These are phyloP conservation scores for Leuciscus idus DNA, from an alignment of 2,113 vertebrate genomes.

Conservation along the genomic window DNA sequence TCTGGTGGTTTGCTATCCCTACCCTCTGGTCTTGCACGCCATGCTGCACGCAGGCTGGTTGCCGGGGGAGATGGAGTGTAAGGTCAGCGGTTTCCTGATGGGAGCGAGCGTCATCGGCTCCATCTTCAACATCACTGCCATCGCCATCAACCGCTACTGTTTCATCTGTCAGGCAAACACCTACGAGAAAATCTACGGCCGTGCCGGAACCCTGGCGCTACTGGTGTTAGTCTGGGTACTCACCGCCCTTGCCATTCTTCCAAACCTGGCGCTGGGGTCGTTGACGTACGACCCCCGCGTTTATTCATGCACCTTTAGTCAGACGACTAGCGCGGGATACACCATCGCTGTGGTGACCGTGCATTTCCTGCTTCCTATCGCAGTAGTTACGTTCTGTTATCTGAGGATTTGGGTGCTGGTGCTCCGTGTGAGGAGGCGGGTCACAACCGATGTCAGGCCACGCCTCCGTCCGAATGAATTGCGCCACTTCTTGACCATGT, in stretches of 20 bases:
- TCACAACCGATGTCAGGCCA: slow-evolving; percentile 73
- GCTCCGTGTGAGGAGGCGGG: slow-evolving; percentile 77
- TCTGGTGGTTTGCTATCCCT: slow-evolving; percentile 83
- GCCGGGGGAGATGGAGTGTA: slow-evolving; percentile 78
- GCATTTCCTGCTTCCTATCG: slow-evolving; percentile 82
- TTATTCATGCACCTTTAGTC: slow-evolving; percentile 84
- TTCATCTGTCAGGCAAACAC: slow-evolving; percentile 80
- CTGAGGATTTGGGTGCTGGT: slow-evolving; percentile 83
- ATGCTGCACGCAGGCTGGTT: slow-evolving; percentile 83
- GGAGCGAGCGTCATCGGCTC: slow-evolving; percentile 84
- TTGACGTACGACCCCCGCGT: slow-evolving; percentile 79
- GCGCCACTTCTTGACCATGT: slow-evolving; percentile 84
- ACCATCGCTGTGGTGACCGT: slow-evolving; percentile 76
- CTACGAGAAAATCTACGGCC: slow-evolving; percentile 76
- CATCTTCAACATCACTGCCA: slow-evolving; percentile 85
- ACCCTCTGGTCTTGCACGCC: slow-evolving; percentile 79
- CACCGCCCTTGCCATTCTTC: slow-evolving; percentile 76
- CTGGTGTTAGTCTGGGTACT: slow-evolving; percentile 79
- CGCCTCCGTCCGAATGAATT: slow-evolving; percentile 73
- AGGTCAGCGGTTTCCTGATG: slow-evolving; percentile 84
- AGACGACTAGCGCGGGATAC: slow-evolving; percentile 79
- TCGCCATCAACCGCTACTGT: slow-evolving; percentile 83
- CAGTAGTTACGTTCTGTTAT: slow-evolving; percentile 83
- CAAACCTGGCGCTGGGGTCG: slow-evolving; percentile 82
- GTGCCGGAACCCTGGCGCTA: slow-evolving; percentile 72